Evolutionary conservation across 2,113 vertebrate genomes (phyloP).

Genomic region (Elephas maximus): DNA sequence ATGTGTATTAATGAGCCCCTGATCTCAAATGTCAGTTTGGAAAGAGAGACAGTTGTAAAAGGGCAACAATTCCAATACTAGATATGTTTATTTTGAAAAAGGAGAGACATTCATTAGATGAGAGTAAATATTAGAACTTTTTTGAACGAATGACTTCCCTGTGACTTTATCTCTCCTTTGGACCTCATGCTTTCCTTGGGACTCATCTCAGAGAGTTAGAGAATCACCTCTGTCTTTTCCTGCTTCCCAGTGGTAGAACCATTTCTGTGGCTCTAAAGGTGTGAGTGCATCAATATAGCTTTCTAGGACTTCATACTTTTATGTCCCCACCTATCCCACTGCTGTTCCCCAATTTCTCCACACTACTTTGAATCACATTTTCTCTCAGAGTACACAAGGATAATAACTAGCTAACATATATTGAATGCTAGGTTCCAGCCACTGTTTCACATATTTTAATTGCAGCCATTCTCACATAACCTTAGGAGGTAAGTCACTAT

Average conservation of each 20-base stretch:
- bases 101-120: neutral
- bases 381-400: neutral
- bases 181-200: rapidly evolving
- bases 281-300: rapidly evolving
- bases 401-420: rapidly evolving
- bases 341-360: rapidly evolving
- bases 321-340: rapidly evolving
- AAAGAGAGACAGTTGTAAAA: neutral
- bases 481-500: neutral
- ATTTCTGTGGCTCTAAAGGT: neutral
- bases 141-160: neutral
- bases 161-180: neutral
- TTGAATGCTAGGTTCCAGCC: rapidly evolving
- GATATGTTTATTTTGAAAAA: neutral
- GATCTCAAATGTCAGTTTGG: neutral
- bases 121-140: neutral
- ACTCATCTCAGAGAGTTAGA: rapidly evolving
- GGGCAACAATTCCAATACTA: neutral
- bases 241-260: rapidly evolving
- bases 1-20: neutral
- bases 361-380: neutral
- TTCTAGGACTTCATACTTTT: neutral
- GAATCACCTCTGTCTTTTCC: rapidly evolving
- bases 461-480: rapidly evolving
- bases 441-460: neutral